A percentile compares a stretch with the other conserved stretches of the same genome.
Conservation (phyloP, 2,113 vertebrate species). For the Epinephelus fuscoguttatus region DNA sequence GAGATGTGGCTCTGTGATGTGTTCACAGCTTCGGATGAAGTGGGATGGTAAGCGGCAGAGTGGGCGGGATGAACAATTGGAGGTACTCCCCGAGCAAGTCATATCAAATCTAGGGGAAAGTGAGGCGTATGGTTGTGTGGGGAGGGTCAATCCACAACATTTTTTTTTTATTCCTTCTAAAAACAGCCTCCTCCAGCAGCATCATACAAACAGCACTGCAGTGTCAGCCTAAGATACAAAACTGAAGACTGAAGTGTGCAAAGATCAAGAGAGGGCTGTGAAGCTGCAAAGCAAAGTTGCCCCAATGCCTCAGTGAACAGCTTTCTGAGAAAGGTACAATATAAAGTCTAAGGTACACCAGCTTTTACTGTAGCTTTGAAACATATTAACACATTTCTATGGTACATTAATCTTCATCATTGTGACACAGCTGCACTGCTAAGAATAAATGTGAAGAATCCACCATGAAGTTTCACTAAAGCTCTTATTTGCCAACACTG, state of each 20-base stretch:
- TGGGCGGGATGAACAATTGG: not conserved
- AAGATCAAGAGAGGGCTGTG: not conserved
- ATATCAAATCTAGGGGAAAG: not conserved
- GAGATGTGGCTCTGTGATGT: slow-evolving; percentile 8
- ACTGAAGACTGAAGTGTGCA: not conserved
- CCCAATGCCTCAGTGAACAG: not conserved
- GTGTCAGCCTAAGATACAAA: not conserved
- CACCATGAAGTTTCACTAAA: not conserved
- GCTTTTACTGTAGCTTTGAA: not conserved
- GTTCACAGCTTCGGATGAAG: slow-evolving; percentile 3
- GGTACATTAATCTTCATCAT: not conserved
- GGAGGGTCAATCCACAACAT: not conserved
- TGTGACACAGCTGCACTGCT: not conserved
- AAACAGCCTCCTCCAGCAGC: not conserved
- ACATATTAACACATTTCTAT: not conserved
- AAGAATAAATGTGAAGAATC: not conserved
- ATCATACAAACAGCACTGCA: not conserved
- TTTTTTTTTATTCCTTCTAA: not conserved
- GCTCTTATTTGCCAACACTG: slow-evolving; percentile 1
- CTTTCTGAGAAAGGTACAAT: not conserved
- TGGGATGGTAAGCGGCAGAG: not conserved
- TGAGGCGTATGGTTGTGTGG: not conserved
- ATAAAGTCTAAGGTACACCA: not conserved
- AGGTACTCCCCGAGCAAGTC: not conserved
- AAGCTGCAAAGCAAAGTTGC: not conserved